phyloP scores from a whole-genome alignment of 2,797 vertebrate species.

The Lagocephalus sceleratus region DNA sequence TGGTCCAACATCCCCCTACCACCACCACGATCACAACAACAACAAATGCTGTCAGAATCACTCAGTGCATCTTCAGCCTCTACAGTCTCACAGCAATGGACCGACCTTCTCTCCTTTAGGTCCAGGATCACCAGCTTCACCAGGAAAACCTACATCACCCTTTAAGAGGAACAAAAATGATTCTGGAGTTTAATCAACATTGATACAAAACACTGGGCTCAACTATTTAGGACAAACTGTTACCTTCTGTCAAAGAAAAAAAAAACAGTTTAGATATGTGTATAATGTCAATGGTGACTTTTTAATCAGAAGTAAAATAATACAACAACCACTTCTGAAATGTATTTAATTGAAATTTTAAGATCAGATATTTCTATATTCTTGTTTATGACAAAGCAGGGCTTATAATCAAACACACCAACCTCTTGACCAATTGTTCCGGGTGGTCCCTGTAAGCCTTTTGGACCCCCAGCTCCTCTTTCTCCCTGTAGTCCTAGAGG shows the following conservation, averaged over 20 bases:
- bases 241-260: no score
- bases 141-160: constrained; percentile 72
- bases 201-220: no score
- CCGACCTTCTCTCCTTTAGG: constrained; percentile 73
- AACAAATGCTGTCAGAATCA: constrained; percentile 5
- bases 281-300: no score
- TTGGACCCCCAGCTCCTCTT: constrained; percentile 61
- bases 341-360: no score
- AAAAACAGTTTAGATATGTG: no score
- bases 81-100: not conserved
- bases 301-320: no score
- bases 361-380: no score
- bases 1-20: constrained; percentile 79
- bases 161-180: constrained; percentile 27
- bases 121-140: constrained; percentile 67
- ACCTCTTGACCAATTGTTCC: constrained; percentile 76
- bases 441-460: constrained; percentile 70
- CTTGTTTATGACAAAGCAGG: not conserved
- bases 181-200: not conserved
- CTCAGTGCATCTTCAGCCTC: not conserved
- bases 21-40: constrained; percentile 4
- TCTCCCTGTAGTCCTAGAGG: constrained; percentile 56
- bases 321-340: no score
- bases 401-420: constrained; percentile 4
- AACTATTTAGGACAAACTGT: no score